phyloP scores from a whole-genome alignment of 2,888 invertebrate genomes.

The Epirrita christyi region DNA sequence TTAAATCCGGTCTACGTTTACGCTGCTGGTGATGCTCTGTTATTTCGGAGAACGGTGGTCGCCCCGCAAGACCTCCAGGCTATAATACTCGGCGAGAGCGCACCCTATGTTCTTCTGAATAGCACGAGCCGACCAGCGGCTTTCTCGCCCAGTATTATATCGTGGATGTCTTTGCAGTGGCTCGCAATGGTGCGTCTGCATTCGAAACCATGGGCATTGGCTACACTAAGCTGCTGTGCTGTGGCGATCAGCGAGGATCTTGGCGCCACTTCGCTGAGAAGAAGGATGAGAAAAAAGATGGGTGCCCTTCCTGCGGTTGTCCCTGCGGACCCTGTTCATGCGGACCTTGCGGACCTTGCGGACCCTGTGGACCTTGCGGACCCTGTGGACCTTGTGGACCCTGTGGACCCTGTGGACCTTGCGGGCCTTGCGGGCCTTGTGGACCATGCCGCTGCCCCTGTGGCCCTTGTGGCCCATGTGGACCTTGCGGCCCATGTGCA shows the following conservation, averaged over 20 bases:
- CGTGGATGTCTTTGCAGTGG: slow-evolving; percentile 75
- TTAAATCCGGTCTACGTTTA: slow-evolving; percentile 10
- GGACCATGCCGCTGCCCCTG: slow-evolving; percentile 49
- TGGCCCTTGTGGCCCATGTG: slow-evolving; percentile 40
- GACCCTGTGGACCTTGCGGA: slow-evolving; percentile 46
- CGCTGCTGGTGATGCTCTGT: slow-evolving; percentile 59
- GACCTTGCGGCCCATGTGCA: slow-evolving; percentile 51
- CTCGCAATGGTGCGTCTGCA: slow-evolving; percentile 38
- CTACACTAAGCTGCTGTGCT: slow-evolving; percentile 48
- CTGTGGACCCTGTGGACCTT: slow-evolving; percentile 47
- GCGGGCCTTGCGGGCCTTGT: slow-evolving; percentile 49
- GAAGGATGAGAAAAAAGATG: slow-evolving; percentile 51
- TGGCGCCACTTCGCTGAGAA: slow-evolving; percentile 54
- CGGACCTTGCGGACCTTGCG: slow-evolving; percentile 44
- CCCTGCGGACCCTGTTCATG: slow-evolving; percentile 50
- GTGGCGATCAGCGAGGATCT: slow-evolving; percentile 53
- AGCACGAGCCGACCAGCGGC: slow-evolving; percentile 64
- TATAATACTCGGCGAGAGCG: slow-evolving; percentile 73
- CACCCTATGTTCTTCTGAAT: slow-evolving; percentile 69
- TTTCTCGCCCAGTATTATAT: slow-evolving; percentile 71
- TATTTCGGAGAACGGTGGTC: slow-evolving; percentile 77
- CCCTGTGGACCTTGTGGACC: slow-evolving; percentile 61
- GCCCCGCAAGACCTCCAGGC: slow-evolving; percentile 65
- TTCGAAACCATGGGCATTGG: slow-evolving; percentile 41
- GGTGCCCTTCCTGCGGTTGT: slow-evolving; percentile 42